Evolutionary conservation across 2,113 vertebrate genomes (phyloP), one percentile per base, ranked within the genome.

Genomic region (Petrocephalus microphthalmus): DNA sequence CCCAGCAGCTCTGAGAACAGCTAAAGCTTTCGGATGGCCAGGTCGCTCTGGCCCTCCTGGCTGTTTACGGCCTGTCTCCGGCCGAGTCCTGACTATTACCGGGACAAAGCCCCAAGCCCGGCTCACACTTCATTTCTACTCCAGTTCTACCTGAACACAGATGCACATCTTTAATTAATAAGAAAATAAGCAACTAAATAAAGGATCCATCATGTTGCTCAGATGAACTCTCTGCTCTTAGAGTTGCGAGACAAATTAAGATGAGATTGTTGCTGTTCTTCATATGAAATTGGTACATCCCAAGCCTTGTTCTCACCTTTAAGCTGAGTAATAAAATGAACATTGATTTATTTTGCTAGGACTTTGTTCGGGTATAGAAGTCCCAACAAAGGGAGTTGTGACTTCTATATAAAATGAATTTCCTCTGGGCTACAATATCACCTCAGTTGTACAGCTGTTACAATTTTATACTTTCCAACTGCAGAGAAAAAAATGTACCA

Each of bases 331-430:
- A 86, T 86, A 86, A 60, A 86, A 42, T 47, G 54, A 86, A 3
- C 84, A 85, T 85, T 85, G 51, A 85, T 64, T 57, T 60, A 45
- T 86, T 86, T 42, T 57, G 42, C 51, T 45, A 33, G 53, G 56
- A 45, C 33, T 49, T 78, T 78, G 19, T 81, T 88, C 52, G 5
- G 67, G 71, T 82, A 78, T 42, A 49, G 87, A 82, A 10, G 49
- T 5, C 8, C 33, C 51, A 37, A 25, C n/a, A 81, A 81, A 86
- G 54, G 8, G 52, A 57, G 19, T 25, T 19, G 45, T 81, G 64
- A 49, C n/a, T n/a, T n/a, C n/a, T n/a, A n/a, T n/a, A n/a, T n/a
- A 87, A 78, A 88, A 81, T 88, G 74, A 81, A 37, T 88, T 88
- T 81, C 87, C 87, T 88, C 67, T 49, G 78, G 67, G 71, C 67